Conservation (phyloP, 2,888 invertebrate species). For the Ectropis crepuscularia region DNA sequence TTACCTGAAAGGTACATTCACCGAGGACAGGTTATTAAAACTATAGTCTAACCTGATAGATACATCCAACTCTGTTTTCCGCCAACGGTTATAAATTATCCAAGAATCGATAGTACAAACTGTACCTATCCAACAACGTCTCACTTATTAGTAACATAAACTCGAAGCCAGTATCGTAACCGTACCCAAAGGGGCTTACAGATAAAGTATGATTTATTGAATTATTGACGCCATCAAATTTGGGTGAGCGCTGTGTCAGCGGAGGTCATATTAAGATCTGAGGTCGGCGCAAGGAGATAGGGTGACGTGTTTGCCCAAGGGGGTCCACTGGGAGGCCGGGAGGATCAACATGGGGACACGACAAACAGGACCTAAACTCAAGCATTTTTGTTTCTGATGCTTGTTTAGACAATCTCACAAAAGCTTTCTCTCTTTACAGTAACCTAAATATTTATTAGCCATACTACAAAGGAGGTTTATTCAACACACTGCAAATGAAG, state of each 20-base stretch:
- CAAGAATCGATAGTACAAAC: background rate
- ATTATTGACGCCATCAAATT: slow-evolving; percentile 43
- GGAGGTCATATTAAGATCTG: slow-evolving; percentile 47
- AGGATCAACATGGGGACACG: slow-evolving; percentile 42
- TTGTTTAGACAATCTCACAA: slow-evolving; percentile 3
- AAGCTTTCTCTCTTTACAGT: background rate
- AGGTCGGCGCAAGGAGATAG: slow-evolving; percentile 42
- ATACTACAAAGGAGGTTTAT: background rate
- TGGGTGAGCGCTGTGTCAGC: slow-evolving; percentile 40
- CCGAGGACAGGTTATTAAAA: too few relatives aligned
- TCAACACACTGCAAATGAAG: background rate
- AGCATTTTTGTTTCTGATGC: slow-evolving; percentile 6
- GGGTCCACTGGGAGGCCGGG: slow-evolving; percentile 35
- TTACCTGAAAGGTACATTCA: too few relatives aligned
- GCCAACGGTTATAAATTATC: too few relatives aligned
- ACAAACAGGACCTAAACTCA: slow-evolving; percentile 18
- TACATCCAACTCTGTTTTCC: too few relatives aligned
- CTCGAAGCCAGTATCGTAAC: slow-evolving; percentile 15
- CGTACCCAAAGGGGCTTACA: slow-evolving; percentile 25
- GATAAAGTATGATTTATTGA: slow-evolving; percentile 43
- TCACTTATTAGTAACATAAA: slow-evolving; percentile 18
- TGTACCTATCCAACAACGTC: background rate
- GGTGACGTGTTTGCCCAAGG: slow-evolving; percentile 47
- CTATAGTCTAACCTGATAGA: too few relatives aligned
- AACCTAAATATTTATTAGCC: background rate